A percentile compares a stretch with the other conserved stretches of the same genome.
Evolutionary conservation across 1,140 invertebrate species (phyloP).

Genomic region (Drosophila nasuta): DNA sequence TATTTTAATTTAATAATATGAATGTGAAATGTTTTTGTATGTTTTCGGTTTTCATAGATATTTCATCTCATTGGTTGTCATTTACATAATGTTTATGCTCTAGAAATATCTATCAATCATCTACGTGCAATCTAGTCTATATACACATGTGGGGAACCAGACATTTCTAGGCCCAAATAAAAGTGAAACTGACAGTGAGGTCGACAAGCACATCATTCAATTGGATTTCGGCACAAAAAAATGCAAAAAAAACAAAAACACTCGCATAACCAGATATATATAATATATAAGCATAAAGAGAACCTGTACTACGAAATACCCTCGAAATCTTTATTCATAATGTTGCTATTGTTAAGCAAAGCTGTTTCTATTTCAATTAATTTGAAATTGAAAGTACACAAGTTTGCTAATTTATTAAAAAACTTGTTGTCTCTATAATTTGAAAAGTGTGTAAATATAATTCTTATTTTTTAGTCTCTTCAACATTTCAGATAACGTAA

Average conservation of each 20-base stretch:
- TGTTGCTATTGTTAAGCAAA: background rate
- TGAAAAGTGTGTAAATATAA: no score
- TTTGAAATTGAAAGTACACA: background rate
- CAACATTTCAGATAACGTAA: no score
- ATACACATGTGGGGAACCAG: slow-evolving; percentile 13
- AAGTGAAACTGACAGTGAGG: slow-evolving; percentile 44
- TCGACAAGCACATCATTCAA: slow-evolving; percentile 35
- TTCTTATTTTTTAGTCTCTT: no score
- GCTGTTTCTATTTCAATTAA: background rate
- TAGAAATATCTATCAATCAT: slow-evolving; percentile 25
- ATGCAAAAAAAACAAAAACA: background rate
- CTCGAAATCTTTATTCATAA: background rate
- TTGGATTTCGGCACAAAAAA: slow-evolving; percentile 28
- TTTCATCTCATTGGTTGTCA: background rate
- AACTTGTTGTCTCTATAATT: no score
- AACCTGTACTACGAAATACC: background rate
- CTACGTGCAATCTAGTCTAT: background rate
- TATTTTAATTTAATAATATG: no score
- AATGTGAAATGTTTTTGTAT: no score
- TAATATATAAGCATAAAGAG: no score
- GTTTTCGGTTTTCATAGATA: no score
- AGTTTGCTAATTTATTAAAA: no score
- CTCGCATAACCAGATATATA: background rate
- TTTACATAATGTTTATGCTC: slow-evolving; percentile 12
- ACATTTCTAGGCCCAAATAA: slow-evolving; percentile 42